A percentile compares a stretch with the other conserved stretches of the same genome.
Evolutionary conservation across 2,888 invertebrate genomes (phyloP).

Genomic region (Trachelus iudaicus): DNA sequence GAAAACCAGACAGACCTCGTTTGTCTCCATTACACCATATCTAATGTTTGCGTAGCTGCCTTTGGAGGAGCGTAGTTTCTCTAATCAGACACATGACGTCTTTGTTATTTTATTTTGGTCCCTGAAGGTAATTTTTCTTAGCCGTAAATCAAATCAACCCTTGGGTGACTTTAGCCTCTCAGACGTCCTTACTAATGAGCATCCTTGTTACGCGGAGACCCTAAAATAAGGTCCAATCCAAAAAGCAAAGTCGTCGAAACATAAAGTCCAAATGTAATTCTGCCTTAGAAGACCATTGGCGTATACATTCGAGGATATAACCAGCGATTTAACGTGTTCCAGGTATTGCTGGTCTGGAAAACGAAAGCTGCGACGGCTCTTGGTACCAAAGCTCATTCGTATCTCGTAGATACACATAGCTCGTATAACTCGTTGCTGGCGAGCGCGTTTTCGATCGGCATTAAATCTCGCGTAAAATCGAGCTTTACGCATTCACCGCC

Average conservation of each 20-base stretch:
- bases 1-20: background rate
- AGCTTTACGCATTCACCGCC: background rate
- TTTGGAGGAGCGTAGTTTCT: background rate
- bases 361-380: background rate
- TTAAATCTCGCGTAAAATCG: conserved; percentile 1
- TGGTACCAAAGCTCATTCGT: background rate
- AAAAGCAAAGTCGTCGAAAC: background rate
- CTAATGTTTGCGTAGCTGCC: background rate
- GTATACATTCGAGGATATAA: background rate
- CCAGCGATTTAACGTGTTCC: background rate
- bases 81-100: background rate
- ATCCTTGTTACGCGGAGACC: background rate
- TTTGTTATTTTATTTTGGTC: background rate
- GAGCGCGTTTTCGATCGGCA: background rate
- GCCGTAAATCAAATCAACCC: background rate
- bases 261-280: background rate
- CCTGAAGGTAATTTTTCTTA: background rate
- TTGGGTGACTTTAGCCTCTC: background rate
- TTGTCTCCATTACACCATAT: background rate
- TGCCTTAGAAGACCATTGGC: background rate
- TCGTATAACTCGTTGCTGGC: background rate
- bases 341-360: background rate
- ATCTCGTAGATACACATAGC: background rate
- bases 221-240: background rate
- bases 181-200: background rate